Evolutionary conservation across 2,888 invertebrate species (phyloP).

Genomic region (Heterodera filipjevi): DNA sequence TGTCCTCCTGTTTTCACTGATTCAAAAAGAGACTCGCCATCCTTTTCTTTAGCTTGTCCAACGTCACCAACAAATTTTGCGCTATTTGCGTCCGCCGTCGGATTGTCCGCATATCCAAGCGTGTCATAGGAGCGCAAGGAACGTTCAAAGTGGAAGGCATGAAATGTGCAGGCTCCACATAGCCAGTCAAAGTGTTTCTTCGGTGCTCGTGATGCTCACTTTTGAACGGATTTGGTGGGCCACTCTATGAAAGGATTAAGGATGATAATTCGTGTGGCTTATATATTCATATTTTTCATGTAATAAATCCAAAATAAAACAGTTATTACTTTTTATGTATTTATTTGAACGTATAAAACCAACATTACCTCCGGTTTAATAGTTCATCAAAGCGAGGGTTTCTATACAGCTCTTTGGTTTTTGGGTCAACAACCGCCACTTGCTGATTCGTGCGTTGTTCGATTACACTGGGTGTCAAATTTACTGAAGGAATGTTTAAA

Average conservation of each 20-base stretch:
- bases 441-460: conserved; percentile 16
- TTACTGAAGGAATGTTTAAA: conserved; percentile 28
- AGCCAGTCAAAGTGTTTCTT: conserved; percentile 92
- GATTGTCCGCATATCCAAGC: conserved; percentile 84
- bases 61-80: conserved; percentile 57
- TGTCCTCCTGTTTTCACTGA: conserved; percentile 64
- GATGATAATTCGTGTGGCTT: conserved; percentile 5
- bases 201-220: conserved; percentile 82
- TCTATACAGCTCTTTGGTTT: conserved; percentile 80
- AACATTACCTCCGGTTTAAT: conserved; percentile 72
- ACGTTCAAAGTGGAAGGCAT: conserved; percentile 75
- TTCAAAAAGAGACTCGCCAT: conserved; percentile 81
- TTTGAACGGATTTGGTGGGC: conserved; percentile 89
- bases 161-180: conserved; percentile 89
- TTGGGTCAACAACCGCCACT: conserved; percentile 73
- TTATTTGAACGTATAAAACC: too few species aligned
- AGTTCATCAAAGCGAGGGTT: conserved; percentile 94
- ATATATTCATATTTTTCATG: too few species aligned
- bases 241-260: conserved; percentile 68
- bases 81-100: conserved; percentile 75
- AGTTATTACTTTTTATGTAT: too few species aligned
- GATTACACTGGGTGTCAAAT: conserved; percentile 38
- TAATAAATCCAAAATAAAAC: too few species aligned
- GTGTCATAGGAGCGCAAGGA: conserved; percentile 63
- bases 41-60: conserved; percentile 50